A percentile compares a stretch with the other conserved stretches of the same genome.
phyloP scores from a whole-genome alignment of 2,113 vertebrate species.

The Balaenoptera acutorostrata region DNA sequence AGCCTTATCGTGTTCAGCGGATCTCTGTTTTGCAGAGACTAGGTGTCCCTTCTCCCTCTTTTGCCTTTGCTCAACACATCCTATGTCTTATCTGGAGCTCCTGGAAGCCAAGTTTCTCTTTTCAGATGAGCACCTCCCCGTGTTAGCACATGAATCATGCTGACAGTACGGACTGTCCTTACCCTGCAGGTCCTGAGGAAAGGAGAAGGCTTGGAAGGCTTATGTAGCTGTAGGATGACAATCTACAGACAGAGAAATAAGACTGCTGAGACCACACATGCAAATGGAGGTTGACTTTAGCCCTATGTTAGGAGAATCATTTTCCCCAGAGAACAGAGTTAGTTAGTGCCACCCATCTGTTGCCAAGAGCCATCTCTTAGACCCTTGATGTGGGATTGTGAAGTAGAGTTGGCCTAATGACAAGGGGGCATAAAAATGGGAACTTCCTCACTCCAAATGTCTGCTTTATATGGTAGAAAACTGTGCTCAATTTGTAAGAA shows the following conservation, averaged over 20 bases:
- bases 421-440: neutral
- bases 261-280: neutral
- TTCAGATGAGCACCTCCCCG: neutral
- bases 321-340: neutral
- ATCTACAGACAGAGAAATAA: neutral
- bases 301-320: neutral
- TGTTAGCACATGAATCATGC: neutral
- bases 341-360: neutral
- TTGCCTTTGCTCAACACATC: neutral
- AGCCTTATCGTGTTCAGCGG: neutral
- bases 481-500: neutral
- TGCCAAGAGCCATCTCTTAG: neutral
- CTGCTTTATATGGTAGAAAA: neutral
- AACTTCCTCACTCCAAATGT: neutral
- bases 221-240: neutral
- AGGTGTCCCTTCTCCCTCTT: neutral
- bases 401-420: neutral
- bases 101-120: neutral
- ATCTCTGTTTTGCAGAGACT: conserved; percentile 7
- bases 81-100: conserved; percentile 4
- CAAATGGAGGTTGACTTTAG: neutral
- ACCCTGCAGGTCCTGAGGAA: neutral
- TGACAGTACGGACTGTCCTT: neutral
- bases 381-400: neutral
- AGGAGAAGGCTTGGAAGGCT: neutral